Conservation (phyloP, 2,888 invertebrate genomes). For the Cephus rjabovi region DNA sequence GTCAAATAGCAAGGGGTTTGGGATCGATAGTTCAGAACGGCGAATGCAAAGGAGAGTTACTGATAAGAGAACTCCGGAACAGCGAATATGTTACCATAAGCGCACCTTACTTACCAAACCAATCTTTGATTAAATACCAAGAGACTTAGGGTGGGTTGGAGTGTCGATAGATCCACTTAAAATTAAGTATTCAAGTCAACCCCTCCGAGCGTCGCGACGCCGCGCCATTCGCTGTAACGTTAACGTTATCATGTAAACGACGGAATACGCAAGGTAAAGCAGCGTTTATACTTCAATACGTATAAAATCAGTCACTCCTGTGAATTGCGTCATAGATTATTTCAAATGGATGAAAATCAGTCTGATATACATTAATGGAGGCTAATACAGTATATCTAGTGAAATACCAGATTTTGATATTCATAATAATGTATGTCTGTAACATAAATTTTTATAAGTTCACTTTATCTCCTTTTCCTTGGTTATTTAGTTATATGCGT, state of each 20-base stretch:
- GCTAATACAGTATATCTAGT: not conserved
- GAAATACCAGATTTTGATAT: not conserved
- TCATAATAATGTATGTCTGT: not conserved
- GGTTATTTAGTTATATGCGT: not conserved
- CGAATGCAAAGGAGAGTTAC: conserved; percentile 5
- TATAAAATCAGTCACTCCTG: not conserved
- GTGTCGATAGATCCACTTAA: conserved; percentile 14
- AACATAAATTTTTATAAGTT: not conserved
- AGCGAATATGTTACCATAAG: conserved; percentile 8
- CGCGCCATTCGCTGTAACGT: not conserved
- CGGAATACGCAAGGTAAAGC: not conserved
- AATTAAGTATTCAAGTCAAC: conserved; percentile 13
- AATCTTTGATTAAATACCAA: conserved; percentile 22
- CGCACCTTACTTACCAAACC: conserved; percentile 15
- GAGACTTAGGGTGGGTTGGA: conserved; percentile 1
- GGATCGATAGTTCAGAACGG: not conserved
- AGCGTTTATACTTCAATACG: not conserved
- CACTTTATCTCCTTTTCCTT: not conserved
- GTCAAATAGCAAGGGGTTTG: not conserved
- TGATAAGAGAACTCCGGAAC: conserved; percentile 2
- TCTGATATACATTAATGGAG: not conserved
- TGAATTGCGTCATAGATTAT: not conserved
- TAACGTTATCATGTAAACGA: not conserved
- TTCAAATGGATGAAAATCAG: not conserved
- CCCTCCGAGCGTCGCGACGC: not conserved